Evolutionary conservation across 2,888 invertebrate species (phyloP), one percentile per base, ranked within the genome.

Genomic region (Poecilus cupreus): DNA sequence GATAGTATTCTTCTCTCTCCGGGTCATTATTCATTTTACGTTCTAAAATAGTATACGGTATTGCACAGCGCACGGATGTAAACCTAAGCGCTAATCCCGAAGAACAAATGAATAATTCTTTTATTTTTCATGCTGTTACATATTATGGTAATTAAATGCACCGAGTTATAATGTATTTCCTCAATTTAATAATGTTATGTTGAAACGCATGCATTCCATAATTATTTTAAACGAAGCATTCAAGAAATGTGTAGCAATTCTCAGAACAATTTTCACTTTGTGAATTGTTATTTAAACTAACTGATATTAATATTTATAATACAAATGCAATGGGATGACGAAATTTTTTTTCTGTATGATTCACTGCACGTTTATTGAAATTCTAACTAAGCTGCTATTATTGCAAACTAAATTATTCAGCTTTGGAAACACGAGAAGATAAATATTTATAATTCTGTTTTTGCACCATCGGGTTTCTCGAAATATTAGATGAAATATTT

Each of bases 71-170:
- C 8, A 60, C 32, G 32, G 13, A 3, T 13, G 60, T 10, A 60
- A 13, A 26, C 24, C 26, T 26, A 11, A 26, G 64, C 26, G 37
- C 37, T 68, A 60, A 60, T 26, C 60, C 60, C 5, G 26, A 68
- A 18, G 13, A 46, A 72, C 72, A 72, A 72, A 72, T 24, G 43
- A 72, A 72, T 43, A 46, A 72, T 72, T 72, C 46, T 46, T 72
- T 46, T 72, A 68, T 39, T 68, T 39, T 11, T 68, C 13, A 8
- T 22, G 46, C 8, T 75, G 51, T 75, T 51, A 75, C 75, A 75
- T 75, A 75, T 75, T 75, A 75, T 75, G 26, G 51, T 75, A 75
- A 75, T 75, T 75, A 75, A 75, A 75, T 75, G 49, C 75, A 75
- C 32, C 26, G 37, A 32, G 26, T 75, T 32, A 51, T 51, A 75